Conservation (phyloP, 2,888 invertebrate genomes). For the Tenthredo amoena region DNA sequence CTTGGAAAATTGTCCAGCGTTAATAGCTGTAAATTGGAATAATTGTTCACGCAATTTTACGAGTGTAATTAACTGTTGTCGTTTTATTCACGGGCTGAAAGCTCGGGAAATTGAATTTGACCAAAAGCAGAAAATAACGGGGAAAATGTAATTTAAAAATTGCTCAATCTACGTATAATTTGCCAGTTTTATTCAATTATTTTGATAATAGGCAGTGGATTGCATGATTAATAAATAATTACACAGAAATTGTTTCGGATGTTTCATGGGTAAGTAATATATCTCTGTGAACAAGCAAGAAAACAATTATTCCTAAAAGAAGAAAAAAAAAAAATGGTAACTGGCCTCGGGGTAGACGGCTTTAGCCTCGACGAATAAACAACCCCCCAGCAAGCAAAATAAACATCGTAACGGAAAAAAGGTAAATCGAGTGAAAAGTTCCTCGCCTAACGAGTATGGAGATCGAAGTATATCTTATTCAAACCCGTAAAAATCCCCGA, state of each 20-base stretch:
- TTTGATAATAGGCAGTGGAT: neutral
- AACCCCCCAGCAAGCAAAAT: neutral
- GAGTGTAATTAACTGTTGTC: slow-evolving; percentile 5
- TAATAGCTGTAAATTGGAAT: slow-evolving; percentile 1
- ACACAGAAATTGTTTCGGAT: neutral
- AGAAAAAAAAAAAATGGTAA: neutral
- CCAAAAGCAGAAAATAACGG: neutral
- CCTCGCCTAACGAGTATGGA: neutral
- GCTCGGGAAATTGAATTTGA: neutral
- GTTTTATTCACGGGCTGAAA: neutral
- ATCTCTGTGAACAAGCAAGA: neutral
- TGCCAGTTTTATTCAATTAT: neutral
- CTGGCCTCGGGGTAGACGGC: neutral
- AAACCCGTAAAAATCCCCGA: neutral
- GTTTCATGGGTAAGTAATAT: neutral
- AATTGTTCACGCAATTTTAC: neutral
- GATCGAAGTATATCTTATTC: neutral
- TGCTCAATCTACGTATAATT: neutral
- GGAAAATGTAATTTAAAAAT: neutral
- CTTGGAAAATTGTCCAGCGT: neutral
- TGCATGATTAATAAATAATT: neutral
- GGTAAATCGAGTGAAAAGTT: slow-evolving; percentile 13
- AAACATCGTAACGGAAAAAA: neutral
- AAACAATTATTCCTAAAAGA: neutral
- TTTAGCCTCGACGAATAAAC: neutral